These are phyloP conservation scores for Phragmatobia fuliginosa DNA, from an alignment of 2,888 invertebrate genomes.

Conservation along the genomic window DNA sequence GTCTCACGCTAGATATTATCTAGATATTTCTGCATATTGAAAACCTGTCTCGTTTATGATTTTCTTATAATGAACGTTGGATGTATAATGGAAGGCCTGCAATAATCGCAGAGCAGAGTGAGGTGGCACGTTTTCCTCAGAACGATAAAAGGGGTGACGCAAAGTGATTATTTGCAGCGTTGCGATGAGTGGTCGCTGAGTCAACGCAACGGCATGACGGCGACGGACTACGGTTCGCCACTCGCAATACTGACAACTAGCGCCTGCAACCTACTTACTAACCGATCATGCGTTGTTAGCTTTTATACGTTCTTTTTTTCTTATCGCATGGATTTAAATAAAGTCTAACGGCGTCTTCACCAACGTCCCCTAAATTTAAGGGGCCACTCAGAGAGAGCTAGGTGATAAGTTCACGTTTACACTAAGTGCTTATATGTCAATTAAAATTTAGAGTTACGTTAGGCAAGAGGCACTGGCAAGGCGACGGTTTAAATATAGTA, in stretches of 20 bases:
- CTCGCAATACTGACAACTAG: slow-evolving; percentile 35
- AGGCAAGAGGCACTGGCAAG: too few species aligned
- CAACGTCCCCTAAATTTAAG: too few species aligned
- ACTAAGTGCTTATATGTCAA: too few species aligned
- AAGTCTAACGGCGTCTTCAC: too few species aligned
- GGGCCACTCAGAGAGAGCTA: too few species aligned
- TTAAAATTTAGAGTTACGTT: too few species aligned
- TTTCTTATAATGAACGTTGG: slow-evolving; percentile 57
- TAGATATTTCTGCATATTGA: slow-evolving; percentile 72
- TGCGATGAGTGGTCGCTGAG: slow-evolving; percentile 84
- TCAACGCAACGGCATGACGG: slow-evolving; percentile 67
- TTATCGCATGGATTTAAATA: slow-evolving; percentile 14
- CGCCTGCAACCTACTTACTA: slow-evolving; percentile 50
- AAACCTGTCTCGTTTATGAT: slow-evolving; percentile 66
- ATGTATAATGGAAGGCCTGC: slow-evolving; percentile 58
- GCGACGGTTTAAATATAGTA: too few species aligned
- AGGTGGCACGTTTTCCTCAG: slow-evolving; percentile 75
- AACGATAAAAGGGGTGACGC: slow-evolving; percentile 83
- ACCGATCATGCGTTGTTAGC: slow-evolving; percentile 46
- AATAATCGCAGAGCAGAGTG: slow-evolving; percentile 68
- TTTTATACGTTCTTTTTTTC: slow-evolving; percentile 36
- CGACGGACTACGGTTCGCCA: slow-evolving; percentile 41
- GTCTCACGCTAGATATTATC: slow-evolving; percentile 71
- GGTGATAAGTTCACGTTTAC: too few species aligned
- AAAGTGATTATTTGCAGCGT: slow-evolving; percentile 85